Evolutionary conservation across 1,140 invertebrate species (phyloP), one percentile per base, ranked within the genome.

Genomic region (Tetragnatha versicolor): DNA sequence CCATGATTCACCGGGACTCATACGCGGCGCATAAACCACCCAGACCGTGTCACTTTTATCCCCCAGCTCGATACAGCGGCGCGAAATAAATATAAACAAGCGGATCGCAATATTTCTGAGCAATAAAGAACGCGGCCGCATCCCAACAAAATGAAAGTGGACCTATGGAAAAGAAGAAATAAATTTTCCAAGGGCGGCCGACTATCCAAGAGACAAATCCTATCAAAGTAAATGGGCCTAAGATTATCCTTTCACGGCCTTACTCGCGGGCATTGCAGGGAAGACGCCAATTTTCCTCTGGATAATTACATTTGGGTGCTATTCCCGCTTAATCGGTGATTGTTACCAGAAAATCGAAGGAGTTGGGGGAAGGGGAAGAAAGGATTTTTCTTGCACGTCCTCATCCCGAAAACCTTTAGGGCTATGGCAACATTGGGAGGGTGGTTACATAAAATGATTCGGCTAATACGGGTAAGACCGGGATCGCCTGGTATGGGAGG

Each of bases 251-350:
- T 75, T 66, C 73, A 77, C 55, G 47, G 60, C 20, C 22, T 65
- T 53, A 31, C 73, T 55, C 42, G 47, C 45, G 60, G 60, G 29
- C 73, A 77, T 53, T 14, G 72, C 14, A 10, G n/a, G 61, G 35
- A 66, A n/a, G 49, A 65, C 60, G 60, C 73, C 60, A 77, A 65
- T 77, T 77, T 77, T 66, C 61, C 31, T 53, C 27, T 65, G 47
- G 73, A 77, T 77, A 77, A 77, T 77, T 77, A 77, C 73, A 77
- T 77, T 77, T 77, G 61, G 73, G 31, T 66, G 73, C 73, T 77
- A 66, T 77, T 77, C 73, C 73, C 61, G 60, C 73, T 77, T 77
- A 77, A 77, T 77, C 60, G 73, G 73, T 77, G 73, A 77, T 77
- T 77, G 73, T 77, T 65, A 55, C 60, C 53, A 35, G 73, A 77